Evolutionary conservation across 92 coral and sea anemone genomes (phyloP).

Genomic region (Phenganax subtilis): DNA sequence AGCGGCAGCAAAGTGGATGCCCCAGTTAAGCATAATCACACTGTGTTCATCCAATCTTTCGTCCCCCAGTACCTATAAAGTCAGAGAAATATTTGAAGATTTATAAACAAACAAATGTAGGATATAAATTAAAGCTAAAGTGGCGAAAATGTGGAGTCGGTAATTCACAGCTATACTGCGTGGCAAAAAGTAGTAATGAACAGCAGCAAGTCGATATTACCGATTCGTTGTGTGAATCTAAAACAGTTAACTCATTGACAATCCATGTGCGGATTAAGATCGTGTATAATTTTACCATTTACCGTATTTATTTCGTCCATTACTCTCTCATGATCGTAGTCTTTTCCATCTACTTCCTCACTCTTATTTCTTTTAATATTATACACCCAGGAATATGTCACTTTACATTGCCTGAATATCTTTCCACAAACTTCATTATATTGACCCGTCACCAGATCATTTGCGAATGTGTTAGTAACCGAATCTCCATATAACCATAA

Average conservation of each 20-base stretch:
- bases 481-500: constrained; percentile 83
- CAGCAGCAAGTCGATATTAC: too few relatives aligned
- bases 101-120: not conserved
- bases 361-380: constrained; percentile 70
- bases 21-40: constrained; percentile 79
- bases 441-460: constrained; percentile 57
- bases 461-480: constrained; percentile 55
- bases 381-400: constrained; percentile 76
- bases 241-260: too few relatives aligned
- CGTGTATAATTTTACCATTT: not conserved
- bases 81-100: not conserved
- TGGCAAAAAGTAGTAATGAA: too few relatives aligned
- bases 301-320: constrained; percentile 74
- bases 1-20: constrained; percentile 78
- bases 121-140: not conserved
- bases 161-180: too few relatives aligned
- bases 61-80: constrained; percentile 60
- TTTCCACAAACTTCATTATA: constrained; percentile 52
- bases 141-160: too few relatives aligned
- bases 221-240: too few relatives aligned
- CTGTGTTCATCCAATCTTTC: constrained; percentile 68
- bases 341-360: constrained; percentile 76
- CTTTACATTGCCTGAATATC: constrained; percentile 56
- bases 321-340: constrained; percentile 76
- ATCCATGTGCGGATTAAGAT: too few relatives aligned